phyloP scores from a whole-genome alignment of 1,140 invertebrate species.

The Tenebrio molitor region DNA sequence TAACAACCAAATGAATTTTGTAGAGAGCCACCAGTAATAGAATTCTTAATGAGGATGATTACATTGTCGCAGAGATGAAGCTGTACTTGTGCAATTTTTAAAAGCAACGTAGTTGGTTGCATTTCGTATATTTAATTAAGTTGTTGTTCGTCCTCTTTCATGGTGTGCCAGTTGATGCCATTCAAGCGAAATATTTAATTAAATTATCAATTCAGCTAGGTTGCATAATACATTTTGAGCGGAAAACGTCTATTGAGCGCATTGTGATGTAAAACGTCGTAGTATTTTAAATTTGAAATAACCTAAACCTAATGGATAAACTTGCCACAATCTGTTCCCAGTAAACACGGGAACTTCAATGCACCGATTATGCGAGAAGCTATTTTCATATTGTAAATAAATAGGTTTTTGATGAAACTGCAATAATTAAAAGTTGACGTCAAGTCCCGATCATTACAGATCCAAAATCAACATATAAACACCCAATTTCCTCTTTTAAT shows the following conservation, averaged over 20 bases:
- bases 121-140: too few relatives aligned
- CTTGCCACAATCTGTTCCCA: neutral
- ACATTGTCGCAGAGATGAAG: too few relatives aligned
- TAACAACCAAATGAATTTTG: too few relatives aligned
- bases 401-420: slow-evolving; percentile 25
- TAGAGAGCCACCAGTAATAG: too few relatives aligned
- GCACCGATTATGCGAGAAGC: neutral
- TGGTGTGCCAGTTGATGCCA: too few relatives aligned
- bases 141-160: too few relatives aligned
- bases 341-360: neutral
- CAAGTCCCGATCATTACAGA: slow-evolving; percentile 2
- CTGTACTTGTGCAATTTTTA: too few relatives aligned
- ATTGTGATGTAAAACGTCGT: slow-evolving; percentile 24
- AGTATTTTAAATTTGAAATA: slow-evolving; percentile 16
- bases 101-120: too few relatives aligned
- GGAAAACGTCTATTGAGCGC: slow-evolving; percentile 26
- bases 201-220: slow-evolving; percentile 17
- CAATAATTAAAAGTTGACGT: slow-evolving; percentile 34
- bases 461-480: slow-evolving; percentile 19
- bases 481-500: slow-evolving; percentile 2
- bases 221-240: slow-evolving; percentile 38
- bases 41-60: too few relatives aligned
- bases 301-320: neutral
- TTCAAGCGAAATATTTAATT: slow-evolving; percentile 27
- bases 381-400: slow-evolving; percentile 23